Percentiles rank a stretch among this genome's conserved stretches.
Evolutionary conservation across 2,888 invertebrate species (phyloP).

Genomic region (Tuta absoluta): DNA sequence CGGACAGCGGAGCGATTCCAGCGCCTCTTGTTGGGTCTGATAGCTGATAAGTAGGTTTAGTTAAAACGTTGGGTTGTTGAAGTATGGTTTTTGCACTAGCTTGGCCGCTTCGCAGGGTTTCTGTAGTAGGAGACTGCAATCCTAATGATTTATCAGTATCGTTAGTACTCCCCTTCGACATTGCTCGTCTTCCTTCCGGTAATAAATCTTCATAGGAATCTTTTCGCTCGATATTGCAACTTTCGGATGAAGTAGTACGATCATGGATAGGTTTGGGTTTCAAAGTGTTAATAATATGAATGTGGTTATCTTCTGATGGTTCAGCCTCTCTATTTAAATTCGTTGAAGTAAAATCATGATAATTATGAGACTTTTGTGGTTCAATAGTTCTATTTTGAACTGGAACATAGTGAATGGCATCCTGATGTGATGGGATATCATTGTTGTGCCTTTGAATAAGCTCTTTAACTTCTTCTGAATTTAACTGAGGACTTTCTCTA

Average conservation of each 20-base stretch:
- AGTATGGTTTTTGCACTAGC: neutral
- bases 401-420: neutral
- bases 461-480: neutral
- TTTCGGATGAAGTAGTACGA: neutral
- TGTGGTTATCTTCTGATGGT: neutral
- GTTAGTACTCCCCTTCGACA: neutral
- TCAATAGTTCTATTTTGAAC: neutral
- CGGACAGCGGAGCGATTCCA: conserved; percentile 40
- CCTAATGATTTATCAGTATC: neutral
- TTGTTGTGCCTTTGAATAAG: neutral
- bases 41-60: conserved; percentile 23
- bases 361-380: neutral
- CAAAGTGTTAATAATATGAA: neutral
- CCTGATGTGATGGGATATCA: neutral
- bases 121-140: neutral
- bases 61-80: neutral
- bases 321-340: neutral
- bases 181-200: neutral
- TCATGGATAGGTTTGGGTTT: neutral
- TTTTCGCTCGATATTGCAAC: neutral
- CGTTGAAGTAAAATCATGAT: neutral
- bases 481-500: neutral
- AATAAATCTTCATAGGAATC: neutral
- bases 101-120: neutral
- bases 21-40: conserved; percentile 46